Percentiles rank a stretch among this genome's conserved stretches.
Conservation (phyloP, 2,113 vertebrate genomes). For the Rhagologus leucostigma region DNA sequence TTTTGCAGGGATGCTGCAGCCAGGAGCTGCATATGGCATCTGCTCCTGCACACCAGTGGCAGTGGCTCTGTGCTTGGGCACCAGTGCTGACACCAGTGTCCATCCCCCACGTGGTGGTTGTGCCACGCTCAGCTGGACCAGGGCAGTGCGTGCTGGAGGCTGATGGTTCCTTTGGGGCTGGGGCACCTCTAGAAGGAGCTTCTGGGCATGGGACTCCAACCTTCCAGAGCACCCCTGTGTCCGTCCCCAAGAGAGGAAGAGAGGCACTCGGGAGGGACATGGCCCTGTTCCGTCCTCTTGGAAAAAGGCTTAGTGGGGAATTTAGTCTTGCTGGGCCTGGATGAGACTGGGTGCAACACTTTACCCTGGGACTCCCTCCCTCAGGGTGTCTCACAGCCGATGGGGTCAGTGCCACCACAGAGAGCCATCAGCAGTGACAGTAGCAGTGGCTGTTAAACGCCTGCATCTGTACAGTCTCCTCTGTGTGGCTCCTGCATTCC, state of each 20-base stretch:
- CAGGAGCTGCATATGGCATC: fast-evolving
- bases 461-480: not conserved
- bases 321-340: not conserved
- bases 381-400: fast-evolving
- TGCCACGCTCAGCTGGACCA: fast-evolving
- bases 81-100: fast-evolving
- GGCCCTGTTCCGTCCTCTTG: not conserved
- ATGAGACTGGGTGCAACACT: not conserved
- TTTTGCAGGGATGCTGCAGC: not conserved
- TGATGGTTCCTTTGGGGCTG: not conserved
- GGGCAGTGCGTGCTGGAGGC: fast-evolving
- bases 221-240: not conserved
- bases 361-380: not conserved
- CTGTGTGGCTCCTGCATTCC: not conserved
- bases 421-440: not conserved
- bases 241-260: not conserved
- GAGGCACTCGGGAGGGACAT: fast-evolving
- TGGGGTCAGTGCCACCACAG: not conserved
- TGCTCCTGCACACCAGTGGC: not conserved
- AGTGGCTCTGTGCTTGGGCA: not conserved
- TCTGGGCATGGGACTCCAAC: not conserved
- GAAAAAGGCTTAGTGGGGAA: not conserved
- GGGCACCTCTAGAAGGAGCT: not conserved
- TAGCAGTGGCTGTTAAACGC: not conserved
- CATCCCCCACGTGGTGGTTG: fast-evolving